These are phyloP conservation scores for Varroa destructor DNA, from an alignment of 1,140 invertebrate species.

Conservation along the genomic window DNA sequence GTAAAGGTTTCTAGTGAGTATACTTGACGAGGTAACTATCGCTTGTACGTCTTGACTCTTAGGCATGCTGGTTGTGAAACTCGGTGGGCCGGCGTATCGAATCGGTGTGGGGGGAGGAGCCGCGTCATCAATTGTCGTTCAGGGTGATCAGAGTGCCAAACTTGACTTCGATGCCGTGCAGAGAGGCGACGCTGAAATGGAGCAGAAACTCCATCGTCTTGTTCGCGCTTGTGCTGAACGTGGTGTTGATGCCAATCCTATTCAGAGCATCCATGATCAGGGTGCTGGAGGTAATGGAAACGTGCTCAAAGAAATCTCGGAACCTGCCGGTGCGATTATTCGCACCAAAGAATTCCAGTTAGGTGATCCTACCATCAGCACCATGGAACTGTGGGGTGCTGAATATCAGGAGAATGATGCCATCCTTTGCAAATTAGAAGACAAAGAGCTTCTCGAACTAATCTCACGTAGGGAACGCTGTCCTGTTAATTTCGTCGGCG, in stretches of 20 bases:
- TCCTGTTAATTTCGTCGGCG: slow-evolving; percentile 79
- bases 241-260: slow-evolving; percentile 62
- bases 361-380: slow-evolving; percentile 82
- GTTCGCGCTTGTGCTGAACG: slow-evolving; percentile 79
- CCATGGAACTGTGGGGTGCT: slow-evolving; percentile 88
- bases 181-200: slow-evolving; percentile 95
- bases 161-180: slow-evolving; percentile 93
- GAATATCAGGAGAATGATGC: slow-evolving; percentile 97
- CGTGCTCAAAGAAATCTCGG: slow-evolving; percentile 88
- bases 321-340: slow-evolving; percentile 81
- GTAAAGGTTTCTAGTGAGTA: background rate
- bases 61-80: slow-evolving; percentile 76
- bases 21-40: too few relatives aligned
- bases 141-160: slow-evolving; percentile 59
- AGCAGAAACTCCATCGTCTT: slow-evolving; percentile 85
- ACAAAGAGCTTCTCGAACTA: slow-evolving; percentile 51
- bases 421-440: slow-evolving; percentile 55
- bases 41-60: background rate
- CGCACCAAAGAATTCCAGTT: slow-evolving; percentile 72
- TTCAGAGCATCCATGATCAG: slow-evolving; percentile 85
- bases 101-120: slow-evolving; percentile 94
- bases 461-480: slow-evolving; percentile 77
- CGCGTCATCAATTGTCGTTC: slow-evolving; percentile 73
- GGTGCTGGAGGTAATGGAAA: slow-evolving; percentile 97
- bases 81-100: slow-evolving; percentile 88